Evolutionary conservation across 2,888 invertebrate genomes (phyloP), one percentile per base, ranked within the genome.

Genomic region (Catocala nupta): DNA sequence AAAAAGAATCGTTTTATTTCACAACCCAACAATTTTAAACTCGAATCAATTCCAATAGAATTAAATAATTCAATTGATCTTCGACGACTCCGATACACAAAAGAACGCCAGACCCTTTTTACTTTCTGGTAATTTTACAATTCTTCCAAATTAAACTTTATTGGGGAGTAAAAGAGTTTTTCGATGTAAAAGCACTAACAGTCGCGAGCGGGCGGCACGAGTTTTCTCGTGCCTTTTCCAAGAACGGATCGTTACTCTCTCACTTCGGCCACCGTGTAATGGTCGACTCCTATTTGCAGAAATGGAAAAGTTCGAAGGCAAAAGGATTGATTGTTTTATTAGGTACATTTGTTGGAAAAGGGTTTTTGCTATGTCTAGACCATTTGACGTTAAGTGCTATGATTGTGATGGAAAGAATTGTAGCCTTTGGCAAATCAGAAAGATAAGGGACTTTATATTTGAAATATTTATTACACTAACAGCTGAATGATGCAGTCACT

Each of bases 81-180:
- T 54, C 54, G 12, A 5, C 10, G 33, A 56, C 53, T 45, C 16
- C 3, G 47, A 0, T 47, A n/a, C 45, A 51, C 51, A 42, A 55
- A 65, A 48, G 53, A 53, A 43, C 11, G 54, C 13, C 60, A 42
- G 53, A 16, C 39, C 44, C 44, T 68, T 70, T 48, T 16, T 33
- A 44, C 59, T 34, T 44, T 33, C 34, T 5, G 9, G 16, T 16
- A 25, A 54, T n/a, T 44, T 13, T 52, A 7, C 63, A 55, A 42
- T 63, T 72, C 58, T 62, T 36, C 25, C 53, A 55, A 63, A 69
- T 62, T 55, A 62, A 52, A 59, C 51, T 56, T 66, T 70, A 74
- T 64, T 63, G 71, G 33, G 52, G 47, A 11, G 11, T 44, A 65
- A 68, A 67, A 67, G 50, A 60, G 53, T 58, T 54, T 65, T 70